Conservation (phyloP, 2,888 invertebrate species). For the Agrotis segetum region DNA sequence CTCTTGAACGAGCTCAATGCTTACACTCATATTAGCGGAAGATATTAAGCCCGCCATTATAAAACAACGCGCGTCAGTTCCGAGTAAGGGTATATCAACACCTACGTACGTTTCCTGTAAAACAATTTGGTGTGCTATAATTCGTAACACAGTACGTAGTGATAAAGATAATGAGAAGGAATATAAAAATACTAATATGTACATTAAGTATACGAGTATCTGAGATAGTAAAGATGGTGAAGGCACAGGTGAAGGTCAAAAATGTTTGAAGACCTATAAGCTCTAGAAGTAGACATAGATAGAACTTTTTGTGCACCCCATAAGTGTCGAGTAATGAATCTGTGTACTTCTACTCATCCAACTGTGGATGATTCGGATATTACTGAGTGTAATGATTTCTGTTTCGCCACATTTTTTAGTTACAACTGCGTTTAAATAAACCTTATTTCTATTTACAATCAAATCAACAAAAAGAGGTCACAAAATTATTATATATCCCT, state of each 20-base stretch:
- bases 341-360: neutral
- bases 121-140: conserved; percentile 23
- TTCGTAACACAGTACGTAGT: neutral
- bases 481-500: too few species aligned
- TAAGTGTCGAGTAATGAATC: neutral
- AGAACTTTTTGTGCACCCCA: neutral
- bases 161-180: too few species aligned
- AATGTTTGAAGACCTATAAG: too few species aligned
- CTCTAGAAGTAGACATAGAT: too few species aligned
- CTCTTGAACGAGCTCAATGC: conserved; percentile 26
- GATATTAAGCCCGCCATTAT: conserved; percentile 39
- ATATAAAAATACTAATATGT: too few species aligned
- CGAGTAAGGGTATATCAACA: conserved; percentile 27
- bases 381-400: neutral
- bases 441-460: neutral
- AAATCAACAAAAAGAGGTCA: neutral
- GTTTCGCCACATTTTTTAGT: too few species aligned
- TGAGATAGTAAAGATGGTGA: too few species aligned
- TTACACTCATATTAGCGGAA: conserved; percentile 29
- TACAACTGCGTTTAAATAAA: too few species aligned
- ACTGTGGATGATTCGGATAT: neutral
- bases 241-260: too few species aligned
- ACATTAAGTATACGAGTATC: too few species aligned
- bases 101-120: conserved; percentile 26
- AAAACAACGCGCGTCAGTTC: conserved; percentile 44